Evolutionary conservation across 2,113 vertebrate species (phyloP), one percentile per base, ranked within the genome.

Genomic region (Perccottus glenii): DNA sequence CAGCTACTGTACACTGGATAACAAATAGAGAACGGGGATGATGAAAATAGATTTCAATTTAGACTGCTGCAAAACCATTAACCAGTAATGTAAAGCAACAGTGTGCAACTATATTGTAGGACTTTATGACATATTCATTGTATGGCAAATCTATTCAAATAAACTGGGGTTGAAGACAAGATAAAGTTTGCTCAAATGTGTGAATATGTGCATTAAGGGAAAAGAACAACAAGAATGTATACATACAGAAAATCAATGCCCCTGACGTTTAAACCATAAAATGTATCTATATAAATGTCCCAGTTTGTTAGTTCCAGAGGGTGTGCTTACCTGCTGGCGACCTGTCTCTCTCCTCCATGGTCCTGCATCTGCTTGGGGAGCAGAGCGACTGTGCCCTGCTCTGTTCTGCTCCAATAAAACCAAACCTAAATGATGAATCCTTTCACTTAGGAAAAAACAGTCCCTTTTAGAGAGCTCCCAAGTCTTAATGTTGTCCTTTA

Each of bases 331-430:
- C 91, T 91, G 87, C 90, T 87, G 85, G 89, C 90, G 84, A 90
- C 87, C 88, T 91, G 91, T 87, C 90, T 90, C 63, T 91, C 91
- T 87, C 83, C 91, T 85, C 87, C 91, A 89, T 92, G 89, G 87
- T 92, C 90, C 91, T 92, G 90, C 91, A 92, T 92, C 84, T 87
- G 90, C 76, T 63, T 85, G 64, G 51, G 43, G 73, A 69, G 73
- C 82, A 83, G 82, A 78, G 80, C 80, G 52, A 57, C 80, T 75
- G 67, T 67, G 80, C 83, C 75, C 74, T 43, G 77, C 59, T 77
- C 70, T 16, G 60, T 46, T 46, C 63, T 40, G 75, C 46, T 64
- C 60, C 69, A 49, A 42, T n/a, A 27, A 10, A n/a, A 9, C 49
- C 73, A 35, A 47, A 16, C 10, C 48, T 50, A 43, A 19, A 60